phyloP scores from a whole-genome alignment of 2,113 vertebrate species.

The Lasiurus cinereus region DNA sequence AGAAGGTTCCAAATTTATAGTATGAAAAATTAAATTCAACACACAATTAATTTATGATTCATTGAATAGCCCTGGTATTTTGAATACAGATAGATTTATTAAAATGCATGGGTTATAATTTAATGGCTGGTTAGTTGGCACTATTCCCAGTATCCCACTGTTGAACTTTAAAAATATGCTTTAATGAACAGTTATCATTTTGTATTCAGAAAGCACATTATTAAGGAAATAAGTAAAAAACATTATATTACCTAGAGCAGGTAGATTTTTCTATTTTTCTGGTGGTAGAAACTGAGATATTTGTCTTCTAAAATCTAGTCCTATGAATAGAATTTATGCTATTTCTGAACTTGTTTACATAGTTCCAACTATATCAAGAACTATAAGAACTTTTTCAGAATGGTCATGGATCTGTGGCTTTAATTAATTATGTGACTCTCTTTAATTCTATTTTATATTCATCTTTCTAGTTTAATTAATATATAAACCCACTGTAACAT shows the following conservation, averaged over 20 bases:
- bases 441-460: slow-evolving; percentile 6
- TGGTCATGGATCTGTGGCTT: slow-evolving; percentile 34
- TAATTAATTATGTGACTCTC: slow-evolving; percentile 58
- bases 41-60: slow-evolving; percentile 76
- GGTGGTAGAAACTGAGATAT: neutral
- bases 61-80: slow-evolving; percentile 64
- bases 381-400: slow-evolving; percentile 35
- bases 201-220: slow-evolving; percentile 20
- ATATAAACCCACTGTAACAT: slow-evolving; percentile 7
- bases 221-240: slow-evolving; percentile 51
- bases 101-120: slow-evolving; percentile 53
- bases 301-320: neutral
- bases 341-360: slow-evolving; percentile 51
- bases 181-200: slow-evolving; percentile 67
- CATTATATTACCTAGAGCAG: neutral
- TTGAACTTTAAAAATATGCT: slow-evolving; percentile 70
- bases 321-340: neutral
- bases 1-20: slow-evolving; percentile 69
- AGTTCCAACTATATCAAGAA: neutral
- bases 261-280: slow-evolving; percentile 35
- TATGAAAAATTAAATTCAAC: slow-evolving; percentile 36
- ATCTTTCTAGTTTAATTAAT: slow-evolving; percentile 47
- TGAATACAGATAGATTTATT: slow-evolving; percentile 63
- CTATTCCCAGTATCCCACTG: neutral
- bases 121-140: slow-evolving; percentile 26